Evolutionary conservation across 1,140 invertebrate species (phyloP).

Genomic region (Dreissena rostriformis): DNA sequence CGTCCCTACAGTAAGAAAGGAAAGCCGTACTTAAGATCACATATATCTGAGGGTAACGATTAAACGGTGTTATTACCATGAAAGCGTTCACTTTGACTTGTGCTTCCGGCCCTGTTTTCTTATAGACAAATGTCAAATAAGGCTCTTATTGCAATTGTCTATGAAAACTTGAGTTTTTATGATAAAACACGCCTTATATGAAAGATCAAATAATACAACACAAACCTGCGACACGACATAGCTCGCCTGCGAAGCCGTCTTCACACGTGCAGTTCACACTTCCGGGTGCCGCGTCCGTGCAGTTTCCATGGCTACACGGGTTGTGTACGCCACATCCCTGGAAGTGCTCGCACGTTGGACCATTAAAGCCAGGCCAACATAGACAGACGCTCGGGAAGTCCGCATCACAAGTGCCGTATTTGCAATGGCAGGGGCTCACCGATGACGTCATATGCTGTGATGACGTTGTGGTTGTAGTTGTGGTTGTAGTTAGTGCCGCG

Average conservation of each 20-base stretch:
- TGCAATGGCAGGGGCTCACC: background rate
- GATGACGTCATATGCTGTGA: background rate
- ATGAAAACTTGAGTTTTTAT: too few relatives aligned
- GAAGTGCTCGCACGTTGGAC: conserved; percentile 12
- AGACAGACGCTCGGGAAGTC: conserved; percentile 31
- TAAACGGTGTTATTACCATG: too few relatives aligned
- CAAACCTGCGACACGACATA: background rate
- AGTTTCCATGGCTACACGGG: conserved; percentile 37
- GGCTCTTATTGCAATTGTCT: too few relatives aligned
- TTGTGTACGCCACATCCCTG: conserved; percentile 18
- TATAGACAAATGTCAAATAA: too few relatives aligned
- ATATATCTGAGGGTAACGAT: too few relatives aligned
- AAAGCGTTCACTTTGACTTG: too few relatives aligned
- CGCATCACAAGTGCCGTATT: conserved; percentile 7
- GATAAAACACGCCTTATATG: too few relatives aligned
- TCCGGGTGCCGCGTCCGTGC: background rate
- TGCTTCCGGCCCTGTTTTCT: too few relatives aligned
- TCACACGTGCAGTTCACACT: conserved; percentile 18
- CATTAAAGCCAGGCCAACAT: conserved; percentile 16
- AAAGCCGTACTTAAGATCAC: too few relatives aligned
- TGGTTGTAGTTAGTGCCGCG: background rate
- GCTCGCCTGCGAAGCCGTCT: conserved; percentile 2
- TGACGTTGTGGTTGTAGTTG: conserved; percentile 4
- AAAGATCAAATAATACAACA: too few relatives aligned
- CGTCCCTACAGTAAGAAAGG: too few relatives aligned